A percentile compares a stretch with the other conserved stretches of the same genome.
phyloP scores from a whole-genome alignment of 2,888 invertebrate species.

The Cecidostiba fungosa region DNA sequence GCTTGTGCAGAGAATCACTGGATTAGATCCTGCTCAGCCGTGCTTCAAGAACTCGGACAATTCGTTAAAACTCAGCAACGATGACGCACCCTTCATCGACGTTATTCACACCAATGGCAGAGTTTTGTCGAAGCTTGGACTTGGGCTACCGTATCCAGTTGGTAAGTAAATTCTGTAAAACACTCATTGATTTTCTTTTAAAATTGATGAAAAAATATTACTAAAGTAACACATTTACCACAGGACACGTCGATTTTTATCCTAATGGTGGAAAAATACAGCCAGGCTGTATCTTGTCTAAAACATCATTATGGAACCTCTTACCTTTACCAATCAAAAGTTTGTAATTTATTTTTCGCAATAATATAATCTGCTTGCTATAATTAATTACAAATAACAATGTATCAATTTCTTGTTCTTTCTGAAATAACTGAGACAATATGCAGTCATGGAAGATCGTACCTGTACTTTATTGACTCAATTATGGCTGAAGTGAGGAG shows the following conservation, averaged over 20 bases:
- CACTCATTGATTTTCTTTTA: background rate
- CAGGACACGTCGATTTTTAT: conserved; percentile 86
- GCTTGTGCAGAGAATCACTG: conserved; percentile 78
- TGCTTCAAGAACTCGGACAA: conserved; percentile 82
- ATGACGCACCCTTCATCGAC: conserved; percentile 84
- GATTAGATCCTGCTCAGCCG: conserved; percentile 85
- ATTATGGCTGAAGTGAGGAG: conserved; percentile 79
- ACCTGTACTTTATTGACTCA: conserved; percentile 83
- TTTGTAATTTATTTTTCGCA: conserved; percentile 19
- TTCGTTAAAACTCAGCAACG: conserved; percentile 81
- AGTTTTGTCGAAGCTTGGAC: conserved; percentile 81
- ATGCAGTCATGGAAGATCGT: conserved; percentile 85
- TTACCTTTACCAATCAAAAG: conserved; percentile 57
- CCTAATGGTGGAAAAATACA: conserved; percentile 86
- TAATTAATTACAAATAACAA: too few relatives aligned
- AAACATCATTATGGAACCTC: conserved; percentile 23
- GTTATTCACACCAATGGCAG: conserved; percentile 85
- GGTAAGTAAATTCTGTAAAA: conserved; percentile 77
- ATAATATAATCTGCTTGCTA: background rate
- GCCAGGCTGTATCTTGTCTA: conserved; percentile 82
- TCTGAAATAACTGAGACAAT: conserved; percentile 81
- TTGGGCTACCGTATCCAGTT: conserved; percentile 82
- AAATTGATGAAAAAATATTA: background rate
- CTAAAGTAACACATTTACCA: background rate
- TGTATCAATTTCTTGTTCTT: too few relatives aligned